Base-by-base conservation (phyloP, 1,140 invertebrate species). In the Ostrea edulis region DNA sequence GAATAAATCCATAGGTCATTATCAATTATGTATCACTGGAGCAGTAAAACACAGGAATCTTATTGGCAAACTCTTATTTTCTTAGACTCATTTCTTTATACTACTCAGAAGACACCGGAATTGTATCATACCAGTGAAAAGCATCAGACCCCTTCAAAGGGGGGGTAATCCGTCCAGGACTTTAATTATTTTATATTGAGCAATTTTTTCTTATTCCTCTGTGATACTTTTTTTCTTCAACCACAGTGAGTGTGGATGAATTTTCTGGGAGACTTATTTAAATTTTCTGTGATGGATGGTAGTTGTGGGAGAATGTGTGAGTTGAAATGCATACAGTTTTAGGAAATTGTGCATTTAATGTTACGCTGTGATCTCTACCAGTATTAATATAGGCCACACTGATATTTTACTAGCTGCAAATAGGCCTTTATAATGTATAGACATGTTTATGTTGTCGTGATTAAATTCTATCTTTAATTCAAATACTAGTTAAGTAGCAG, bases 1-100 rank as follows among this genome's bases (percentile, higher is more conserved):
- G 68, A 25, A 29, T 35, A 77, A 44, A 77, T 35, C 25, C 25
- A 77, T 77, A 77, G 68, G 68, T 77, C 68, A 77, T 77, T 3
- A 29, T 77, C 22, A 77, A 77, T 77, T 44, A 77, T 77, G 68
- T 77, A 77, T 77, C 68, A 77, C 68, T 77, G 68, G 29, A 77
- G 14, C 68, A 35, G 22, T 77, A 29, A 77, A 77, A 77, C 17
- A 62, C 12, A 14, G 14, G 68, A 25, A 77, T 77, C 9, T 35
- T 77, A 77, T 77, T 77, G 25, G 29, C 68, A 77, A 29, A 29
- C 22, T 14, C 35, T 22, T 29, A 29, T 77, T 77, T 25, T 77
- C 68, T 77, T 77, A 29, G 25, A 77, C 68, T 77, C 68, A 77
- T 77, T 35, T 77, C 68, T 77, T 44, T 44, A 44, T 44, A 44